phyloP scores from a whole-genome alignment of 2,797 vertebrate genomes.

The Chelon labrosus region DNA sequence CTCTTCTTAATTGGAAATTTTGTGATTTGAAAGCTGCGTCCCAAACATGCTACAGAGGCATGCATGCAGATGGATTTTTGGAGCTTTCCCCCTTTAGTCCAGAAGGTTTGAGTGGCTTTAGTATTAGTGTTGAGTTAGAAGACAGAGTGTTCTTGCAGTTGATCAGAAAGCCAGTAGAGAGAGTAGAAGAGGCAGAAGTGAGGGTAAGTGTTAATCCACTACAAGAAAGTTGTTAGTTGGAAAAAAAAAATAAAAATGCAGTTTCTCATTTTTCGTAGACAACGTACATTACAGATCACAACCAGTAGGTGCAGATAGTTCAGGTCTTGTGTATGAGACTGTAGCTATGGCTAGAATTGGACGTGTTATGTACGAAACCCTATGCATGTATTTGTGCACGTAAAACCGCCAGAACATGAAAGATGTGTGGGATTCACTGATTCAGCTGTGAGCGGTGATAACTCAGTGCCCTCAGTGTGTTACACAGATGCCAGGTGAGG shows the following conservation, averaged over 20 bases:
- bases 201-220: slow-evolving; percentile 85
- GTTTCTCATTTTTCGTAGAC: slow-evolving; percentile 88
- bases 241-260: slow-evolving; percentile 86
- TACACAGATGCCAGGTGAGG: slow-evolving; percentile 64
- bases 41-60: slow-evolving; percentile 88
- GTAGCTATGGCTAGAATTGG: slow-evolving; percentile 58
- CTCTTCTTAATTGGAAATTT: slow-evolving; percentile 74
- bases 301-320: slow-evolving; percentile 75
- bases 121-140: slow-evolving; percentile 85
- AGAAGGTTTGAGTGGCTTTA: slow-evolving; percentile 82
- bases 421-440: slow-evolving; percentile 73
- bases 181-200: slow-evolving; percentile 74
- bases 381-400: slow-evolving; percentile 62
- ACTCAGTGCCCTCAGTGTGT: slow-evolving; percentile 69
- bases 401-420: slow-evolving; percentile 73
- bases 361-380: slow-evolving; percentile 48
- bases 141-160: slow-evolving; percentile 81
- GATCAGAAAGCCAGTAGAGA: slow-evolving; percentile 85
- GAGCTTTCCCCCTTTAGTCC: slow-evolving; percentile 81
- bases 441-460: slow-evolving; percentile 69
- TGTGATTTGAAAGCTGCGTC: slow-evolving; percentile 77
- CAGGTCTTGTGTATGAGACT: slow-evolving; percentile 66
- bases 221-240: slow-evolving; percentile 87
- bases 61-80: slow-evolving; percentile 83
- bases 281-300: slow-evolving; percentile 86